phyloP scores from a whole-genome alignment of 2,888 invertebrate genomes.

The Synergus itoensis region DNA sequence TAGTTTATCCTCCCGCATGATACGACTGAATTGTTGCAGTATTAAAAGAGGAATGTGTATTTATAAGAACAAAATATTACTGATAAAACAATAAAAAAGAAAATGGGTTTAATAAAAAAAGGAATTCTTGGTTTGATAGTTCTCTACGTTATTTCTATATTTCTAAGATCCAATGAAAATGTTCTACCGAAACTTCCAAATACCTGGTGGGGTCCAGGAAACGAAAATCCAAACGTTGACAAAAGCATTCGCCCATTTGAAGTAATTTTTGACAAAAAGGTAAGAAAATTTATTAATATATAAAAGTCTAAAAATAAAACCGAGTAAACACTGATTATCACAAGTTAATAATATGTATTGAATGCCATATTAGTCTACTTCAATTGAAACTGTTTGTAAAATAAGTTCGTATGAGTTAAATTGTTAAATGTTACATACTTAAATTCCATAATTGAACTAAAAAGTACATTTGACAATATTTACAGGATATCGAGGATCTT shows the following conservation, averaged over 20 bases:
- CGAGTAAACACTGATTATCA: no score
- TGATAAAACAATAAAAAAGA: background rate
- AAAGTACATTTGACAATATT: background rate
- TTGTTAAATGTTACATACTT: no score
- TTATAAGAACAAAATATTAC: background rate
- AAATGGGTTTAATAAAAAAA: slow-evolving; percentile 26
- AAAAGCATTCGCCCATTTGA: slow-evolving; percentile 80
- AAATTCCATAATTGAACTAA: background rate
- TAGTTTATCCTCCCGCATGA: background rate
- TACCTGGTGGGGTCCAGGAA: slow-evolving; percentile 82
- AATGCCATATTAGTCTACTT: no score
- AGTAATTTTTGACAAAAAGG: slow-evolving; percentile 82
- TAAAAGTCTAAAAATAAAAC: no score
- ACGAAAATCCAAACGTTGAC: slow-evolving; percentile 78
- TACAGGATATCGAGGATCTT: slow-evolving; percentile 74
- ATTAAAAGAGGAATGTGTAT: background rate
- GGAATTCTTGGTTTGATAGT: slow-evolving; percentile 21
- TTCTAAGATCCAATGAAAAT: slow-evolving; percentile 10
- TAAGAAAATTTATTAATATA: slow-evolving; percentile 67
- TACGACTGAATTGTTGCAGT: background rate
- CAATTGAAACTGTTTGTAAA: no score
- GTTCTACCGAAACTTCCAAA: slow-evolving; percentile 64
- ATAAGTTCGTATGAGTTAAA: no score
- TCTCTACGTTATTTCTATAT: background rate
- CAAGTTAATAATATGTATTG: no score